phyloP scores from a whole-genome alignment of 2,888 invertebrate species.

The Neoitamus cyanurus region DNA sequence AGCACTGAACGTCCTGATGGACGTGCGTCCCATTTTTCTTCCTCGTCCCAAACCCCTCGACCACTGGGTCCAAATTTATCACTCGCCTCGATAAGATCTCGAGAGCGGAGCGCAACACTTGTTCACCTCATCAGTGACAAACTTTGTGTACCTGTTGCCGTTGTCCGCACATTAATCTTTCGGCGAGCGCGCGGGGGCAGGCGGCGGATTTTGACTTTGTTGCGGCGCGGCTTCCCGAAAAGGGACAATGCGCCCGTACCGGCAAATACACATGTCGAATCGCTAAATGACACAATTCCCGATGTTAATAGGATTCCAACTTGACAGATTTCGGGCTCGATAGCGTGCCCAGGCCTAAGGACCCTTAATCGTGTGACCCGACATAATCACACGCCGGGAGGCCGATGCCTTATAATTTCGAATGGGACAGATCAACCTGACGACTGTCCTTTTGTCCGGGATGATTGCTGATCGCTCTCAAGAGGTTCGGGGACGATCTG shows the following conservation, averaged over 20 bases:
- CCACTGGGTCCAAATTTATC: constrained; percentile 7
- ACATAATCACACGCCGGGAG: constrained; percentile 43
- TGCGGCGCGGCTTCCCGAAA: constrained; percentile 48
- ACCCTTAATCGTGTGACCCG: constrained; percentile 50
- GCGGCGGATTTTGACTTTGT: constrained; percentile 20
- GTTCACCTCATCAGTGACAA: constrained; percentile 15
- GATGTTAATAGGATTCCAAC: constrained; percentile 44
- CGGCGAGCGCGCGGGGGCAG: not conserved
- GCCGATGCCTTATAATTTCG: constrained; percentile 17
- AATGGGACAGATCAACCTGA: constrained; percentile 40
- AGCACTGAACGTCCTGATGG: not conserved
- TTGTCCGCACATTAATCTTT: constrained; percentile 52
- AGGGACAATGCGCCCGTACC: constrained; percentile 44
- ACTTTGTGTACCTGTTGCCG: constrained; percentile 50
- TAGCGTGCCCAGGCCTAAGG: constrained; percentile 31
- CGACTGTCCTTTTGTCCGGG: constrained; percentile 33
- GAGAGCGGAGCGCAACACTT: not conserved
- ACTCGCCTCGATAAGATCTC: not conserved
- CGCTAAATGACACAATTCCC: constrained; percentile 53
- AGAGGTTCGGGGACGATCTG: not conserved
- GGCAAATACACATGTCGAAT: constrained; percentile 52
- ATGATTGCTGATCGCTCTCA: constrained; percentile 16
- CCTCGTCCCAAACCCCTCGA: not conserved
- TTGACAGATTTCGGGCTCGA: constrained; percentile 50
- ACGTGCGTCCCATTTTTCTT: not conserved